Conservation (phyloP, 2,113 vertebrate species). For the Boulengeromyrus knoepffleri region DNA sequence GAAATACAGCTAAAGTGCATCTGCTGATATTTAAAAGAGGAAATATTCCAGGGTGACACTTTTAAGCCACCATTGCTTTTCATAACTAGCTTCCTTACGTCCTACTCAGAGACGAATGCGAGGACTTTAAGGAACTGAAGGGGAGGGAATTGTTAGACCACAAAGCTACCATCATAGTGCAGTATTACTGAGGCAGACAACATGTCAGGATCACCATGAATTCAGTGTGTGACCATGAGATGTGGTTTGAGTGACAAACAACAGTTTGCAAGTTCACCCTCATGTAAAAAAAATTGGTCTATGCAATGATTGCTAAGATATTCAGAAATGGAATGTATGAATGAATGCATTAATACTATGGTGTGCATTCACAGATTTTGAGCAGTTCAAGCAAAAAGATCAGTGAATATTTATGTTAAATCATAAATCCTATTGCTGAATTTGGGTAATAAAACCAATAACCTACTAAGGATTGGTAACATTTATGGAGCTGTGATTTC, state of each 20-base stretch:
- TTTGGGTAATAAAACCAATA: not conserved
- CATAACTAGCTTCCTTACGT: not conserved
- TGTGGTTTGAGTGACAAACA: not conserved
- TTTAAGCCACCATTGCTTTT: not conserved
- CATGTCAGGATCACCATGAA: not conserved
- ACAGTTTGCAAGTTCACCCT: not conserved
- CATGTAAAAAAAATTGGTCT: not conserved
- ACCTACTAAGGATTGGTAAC: not conserved
- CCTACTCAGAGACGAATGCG: not conserved
- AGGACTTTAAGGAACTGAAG: not conserved
- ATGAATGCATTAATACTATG: not conserved
- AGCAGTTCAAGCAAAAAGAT: not conserved
- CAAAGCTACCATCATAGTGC: not conserved
- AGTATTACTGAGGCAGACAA: not conserved
- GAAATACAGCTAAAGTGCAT: not conserved
- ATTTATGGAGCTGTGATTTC: not conserved
- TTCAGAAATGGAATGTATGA: not conserved
- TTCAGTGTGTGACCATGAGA: not conserved
- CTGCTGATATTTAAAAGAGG: not conserved
- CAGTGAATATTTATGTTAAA: not conserved
- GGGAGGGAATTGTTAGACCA: not conserved
- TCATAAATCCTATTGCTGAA: not conserved
- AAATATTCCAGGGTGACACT: not conserved
- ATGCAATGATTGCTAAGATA: not conserved
- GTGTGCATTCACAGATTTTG: not conserved